Conservation (phyloP, 1,140 invertebrate genomes). For the Spodoptera frugiperda region DNA sequence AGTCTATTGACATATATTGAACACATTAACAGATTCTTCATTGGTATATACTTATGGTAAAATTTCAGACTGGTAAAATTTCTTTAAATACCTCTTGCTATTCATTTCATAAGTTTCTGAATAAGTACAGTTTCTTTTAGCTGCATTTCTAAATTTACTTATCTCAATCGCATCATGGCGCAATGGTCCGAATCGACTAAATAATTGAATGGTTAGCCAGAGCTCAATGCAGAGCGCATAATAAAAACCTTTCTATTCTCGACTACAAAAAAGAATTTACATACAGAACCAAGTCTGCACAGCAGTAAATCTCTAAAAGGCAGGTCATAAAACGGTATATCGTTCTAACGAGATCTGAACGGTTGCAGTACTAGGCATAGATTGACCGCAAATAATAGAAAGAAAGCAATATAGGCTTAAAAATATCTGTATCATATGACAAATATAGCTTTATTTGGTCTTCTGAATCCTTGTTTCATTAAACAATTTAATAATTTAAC, state of each 20-base stretch:
- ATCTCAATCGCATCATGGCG: too few species aligned
- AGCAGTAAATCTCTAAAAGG: slow-evolving; percentile 38
- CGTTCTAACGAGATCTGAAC: slow-evolving; percentile 31
- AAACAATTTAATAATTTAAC: too few species aligned
- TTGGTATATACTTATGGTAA: too few species aligned
- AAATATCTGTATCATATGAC: too few species aligned
- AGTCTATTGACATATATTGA: background rate
- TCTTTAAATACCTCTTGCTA: too few species aligned
- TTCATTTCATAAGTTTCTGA: background rate
- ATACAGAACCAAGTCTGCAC: slow-evolving; percentile 8
- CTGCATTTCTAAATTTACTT: too few species aligned
- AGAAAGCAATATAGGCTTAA: too few species aligned
- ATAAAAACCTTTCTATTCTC: slow-evolving; percentile 14
- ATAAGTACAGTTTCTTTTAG: background rate
- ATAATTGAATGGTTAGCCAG: background rate
- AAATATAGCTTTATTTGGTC: background rate
- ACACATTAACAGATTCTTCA: background rate
- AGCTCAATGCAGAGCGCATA: background rate
- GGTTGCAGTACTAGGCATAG: background rate
- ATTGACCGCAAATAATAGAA: too few species aligned
- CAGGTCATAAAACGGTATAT: slow-evolving; percentile 31
- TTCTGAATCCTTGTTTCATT: too few species aligned
- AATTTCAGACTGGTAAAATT: too few species aligned
- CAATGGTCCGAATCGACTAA: background rate
- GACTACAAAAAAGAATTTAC: slow-evolving; percentile 20